Conservation (phyloP, 2,113 vertebrate species). For the Leuciscus idus region DNA sequence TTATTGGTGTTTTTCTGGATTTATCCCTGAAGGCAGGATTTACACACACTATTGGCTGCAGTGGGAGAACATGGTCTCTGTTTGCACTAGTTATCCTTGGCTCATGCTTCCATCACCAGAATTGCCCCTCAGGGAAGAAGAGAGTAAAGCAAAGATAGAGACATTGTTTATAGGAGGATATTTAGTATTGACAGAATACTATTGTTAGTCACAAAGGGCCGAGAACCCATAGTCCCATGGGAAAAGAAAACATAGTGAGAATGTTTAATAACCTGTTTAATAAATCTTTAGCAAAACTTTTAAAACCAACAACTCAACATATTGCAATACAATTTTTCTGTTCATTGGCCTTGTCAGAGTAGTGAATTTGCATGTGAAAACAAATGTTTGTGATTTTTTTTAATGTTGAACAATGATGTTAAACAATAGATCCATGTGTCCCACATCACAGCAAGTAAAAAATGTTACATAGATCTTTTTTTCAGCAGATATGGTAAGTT, state of each 20-base stretch:
- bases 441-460: neutral
- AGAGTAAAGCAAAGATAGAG: neutral
- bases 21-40: neutral
- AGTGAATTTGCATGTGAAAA: no score
- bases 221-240: neutral
- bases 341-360: no score
- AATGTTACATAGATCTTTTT: no score
- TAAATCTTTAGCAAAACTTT: neutral
- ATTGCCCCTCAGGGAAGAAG: neutral
- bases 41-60: neutral
- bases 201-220: neutral
- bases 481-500: no score
- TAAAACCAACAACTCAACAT: neutral
- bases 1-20: neutral
- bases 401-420: neutral
- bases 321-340: no score
- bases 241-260: neutral
- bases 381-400: no score
- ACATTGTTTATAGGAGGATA: constrained; percentile 11
- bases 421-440: neutral
- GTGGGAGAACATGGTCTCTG: constrained; percentile 1
- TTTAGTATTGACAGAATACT: constrained; percentile 13
- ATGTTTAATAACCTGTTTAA: neutral
- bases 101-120: neutral
- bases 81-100: constrained; percentile 15